Evolutionary conservation across 2,888 invertebrate species (phyloP).

Genomic region (Ophion obscuratus): DNA sequence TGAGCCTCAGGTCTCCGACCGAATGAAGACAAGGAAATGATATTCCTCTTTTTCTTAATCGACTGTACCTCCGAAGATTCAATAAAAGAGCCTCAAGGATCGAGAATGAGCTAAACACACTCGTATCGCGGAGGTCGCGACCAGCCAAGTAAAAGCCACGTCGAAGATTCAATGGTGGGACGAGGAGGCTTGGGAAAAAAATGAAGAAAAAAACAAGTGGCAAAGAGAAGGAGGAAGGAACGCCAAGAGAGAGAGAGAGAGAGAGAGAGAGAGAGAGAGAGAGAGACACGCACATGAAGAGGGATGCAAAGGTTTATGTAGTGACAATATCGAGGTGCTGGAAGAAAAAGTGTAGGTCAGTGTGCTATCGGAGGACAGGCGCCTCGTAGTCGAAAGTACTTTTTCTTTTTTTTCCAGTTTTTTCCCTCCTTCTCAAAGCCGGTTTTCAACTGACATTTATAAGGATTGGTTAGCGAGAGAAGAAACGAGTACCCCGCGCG

Average conservation of each 20-base stretch:
- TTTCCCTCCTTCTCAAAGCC: conserved; percentile 67
- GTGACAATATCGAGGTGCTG: conserved; percentile 52
- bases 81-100: background rate
- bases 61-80: too few relatives aligned
- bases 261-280: too few relatives aligned
- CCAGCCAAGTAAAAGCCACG: conserved; percentile 60
- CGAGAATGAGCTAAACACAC: background rate
- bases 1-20: too few relatives aligned
- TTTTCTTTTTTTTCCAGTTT: conserved; percentile 12
- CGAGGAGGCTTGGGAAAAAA: conserved; percentile 42
- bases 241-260: background rate
- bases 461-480: conserved; percentile 23
- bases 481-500: conserved; percentile 23
- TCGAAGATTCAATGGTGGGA: conserved; percentile 50
- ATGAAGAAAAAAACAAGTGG: conserved; percentile 45
- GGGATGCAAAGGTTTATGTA: conserved; percentile 35
- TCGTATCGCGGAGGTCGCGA: conserved; percentile 43
- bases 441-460: conserved; percentile 66
- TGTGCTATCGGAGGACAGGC: conserved; percentile 73
- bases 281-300: background rate
- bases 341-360: conserved; percentile 75
- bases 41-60: too few relatives aligned
- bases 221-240: conserved; percentile 47
- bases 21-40: too few relatives aligned
- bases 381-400: conserved; percentile 67